Evolutionary conservation across 1,140 invertebrate genomes (phyloP), one percentile per base, ranked within the genome.

Genomic region (Capitella teleta): DNA sequence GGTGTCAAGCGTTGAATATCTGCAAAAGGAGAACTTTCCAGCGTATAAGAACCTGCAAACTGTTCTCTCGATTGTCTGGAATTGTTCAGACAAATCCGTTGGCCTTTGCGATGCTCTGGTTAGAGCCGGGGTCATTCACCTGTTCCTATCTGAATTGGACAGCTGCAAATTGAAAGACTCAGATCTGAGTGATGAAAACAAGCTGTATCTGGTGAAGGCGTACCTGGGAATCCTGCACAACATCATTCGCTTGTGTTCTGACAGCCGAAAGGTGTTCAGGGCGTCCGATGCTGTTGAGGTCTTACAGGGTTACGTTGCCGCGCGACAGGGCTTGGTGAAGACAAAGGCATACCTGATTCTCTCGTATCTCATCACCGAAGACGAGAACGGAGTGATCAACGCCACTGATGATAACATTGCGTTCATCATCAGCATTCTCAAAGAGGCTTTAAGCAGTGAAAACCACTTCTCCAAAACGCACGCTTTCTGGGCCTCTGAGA

Each of bases 401-500:
- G 55, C 61, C 0, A 56, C 55, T 5, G 55, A 59, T 37, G 57
- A 60, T 6, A 59, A 56, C 24, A 57, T 63, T n/a, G 30, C 36
- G 5, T 66, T 62, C 49, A 62, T 66, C 32, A 51, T 62, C 10
- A 44, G 52, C 32, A 56, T 61, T 19, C 49, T 66, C 12, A 28
- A 28, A 34, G 52, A 54, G 23, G 61, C 61, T 43, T 16, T 43
- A 43, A 6, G 21, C 18, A 32, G 45, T 34, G 45, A 44, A 18
- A 47, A 57, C 12, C 61, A 66, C 42, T 59, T 58, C 28, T 58
- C 60, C 2, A 49, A 55, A 48, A 59, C 57, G 41, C 62, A 58
- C 55, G 65, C 64, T 1, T 66, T 64, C 56, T 57, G 50, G 52
- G 59, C 53, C 6, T 30, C 41, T 26, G 65, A 67, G 53, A 52